Evolutionary conservation across 1,140 invertebrate genomes (phyloP), one percentile per base, ranked within the genome.

Genomic region (Trachelipus rathkii): DNA sequence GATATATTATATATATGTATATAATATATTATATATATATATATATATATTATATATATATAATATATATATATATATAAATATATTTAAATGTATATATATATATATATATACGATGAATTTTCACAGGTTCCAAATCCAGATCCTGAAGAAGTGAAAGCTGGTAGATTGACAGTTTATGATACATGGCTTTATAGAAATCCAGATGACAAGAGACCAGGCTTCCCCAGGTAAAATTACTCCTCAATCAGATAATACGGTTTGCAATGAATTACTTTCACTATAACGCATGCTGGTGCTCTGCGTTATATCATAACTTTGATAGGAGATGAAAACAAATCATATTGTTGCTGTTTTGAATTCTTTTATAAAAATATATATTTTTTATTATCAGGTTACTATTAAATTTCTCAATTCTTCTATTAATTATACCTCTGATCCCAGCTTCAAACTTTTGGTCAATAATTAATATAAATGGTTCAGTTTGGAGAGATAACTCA

Each of bases 121-220:
- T 24, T 7, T 0, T 66, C 53, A 6, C 11, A 77, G 76, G 72
- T 84, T 5, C 77, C 75, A 21, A 81, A 81, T 71, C 78, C 82
- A 3, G 77, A 78, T 68, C 75, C 78, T 13, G 76, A 60, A 6
- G 72, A 82, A 76, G 76, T 82, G 6, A 46, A 10, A 11, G 73
- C 71, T 3, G 82, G 80, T 15, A 50, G 78, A 21, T 50, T 23
- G 24, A 82, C 78, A 8, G 77, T 82, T 7, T 82, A 80, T 60
- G 80, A 82, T 72, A 82, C 79, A 19, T 82, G 82, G 80, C 43
- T 72, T 8, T 67, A 44, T 13, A 53, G 76, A 15, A 45, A 68
- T 24, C 76, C 76, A n/a, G 76, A 73, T 44, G n/a, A 44, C 10
- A 46, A 73, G 15, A 23, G 68, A n/a, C 72, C 72, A 15, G 76